Percentiles rank a stretch among this genome's conserved stretches.
Evolutionary conservation across 2,888 invertebrate genomes (phyloP).

Genomic region (Bellardia pandia): DNA sequence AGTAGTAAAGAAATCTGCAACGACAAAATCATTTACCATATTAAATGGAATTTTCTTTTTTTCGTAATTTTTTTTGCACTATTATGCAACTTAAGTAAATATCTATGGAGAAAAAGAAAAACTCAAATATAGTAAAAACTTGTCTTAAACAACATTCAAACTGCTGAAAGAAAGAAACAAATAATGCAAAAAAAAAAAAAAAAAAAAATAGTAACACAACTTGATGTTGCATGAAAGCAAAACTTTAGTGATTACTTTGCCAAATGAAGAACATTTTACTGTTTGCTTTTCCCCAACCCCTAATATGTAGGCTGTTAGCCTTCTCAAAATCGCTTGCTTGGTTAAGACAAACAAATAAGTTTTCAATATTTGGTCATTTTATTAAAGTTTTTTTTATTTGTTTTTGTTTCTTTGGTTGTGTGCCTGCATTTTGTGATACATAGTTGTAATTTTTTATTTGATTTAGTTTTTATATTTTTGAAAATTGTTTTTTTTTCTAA

Average conservation of each 20-base stretch:
- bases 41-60: slow-evolving; percentile 36
- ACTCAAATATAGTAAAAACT: slow-evolving; percentile 17
- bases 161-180: neutral
- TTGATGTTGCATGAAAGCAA: slow-evolving; percentile 40
- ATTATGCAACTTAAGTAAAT: neutral
- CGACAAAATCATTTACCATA: slow-evolving; percentile 49
- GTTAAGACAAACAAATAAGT: slow-evolving; percentile 67
- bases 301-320: slow-evolving; percentile 36
- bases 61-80: too few species aligned
- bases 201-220: neutral
- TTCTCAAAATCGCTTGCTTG: slow-evolving; percentile 15
- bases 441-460: slow-evolving; percentile 29
- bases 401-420: slow-evolving; percentile 7
- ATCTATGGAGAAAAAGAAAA: neutral
- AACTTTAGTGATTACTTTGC: slow-evolving; percentile 61
- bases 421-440: slow-evolving; percentile 1
- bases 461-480: slow-evolving; percentile 5
- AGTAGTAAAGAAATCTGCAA: slow-evolving; percentile 24
- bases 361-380: slow-evolving; percentile 68
- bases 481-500: neutral
- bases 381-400: slow-evolving; percentile 53
- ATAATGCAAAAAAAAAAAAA: neutral
- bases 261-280: slow-evolving; percentile 13
- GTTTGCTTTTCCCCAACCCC: neutral
- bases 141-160: slow-evolving; percentile 17